These are phyloP conservation scores for Pangasianodon hypophthalmus DNA, from an alignment of 2,113 vertebrate genomes.

Conservation along the genomic window DNA sequence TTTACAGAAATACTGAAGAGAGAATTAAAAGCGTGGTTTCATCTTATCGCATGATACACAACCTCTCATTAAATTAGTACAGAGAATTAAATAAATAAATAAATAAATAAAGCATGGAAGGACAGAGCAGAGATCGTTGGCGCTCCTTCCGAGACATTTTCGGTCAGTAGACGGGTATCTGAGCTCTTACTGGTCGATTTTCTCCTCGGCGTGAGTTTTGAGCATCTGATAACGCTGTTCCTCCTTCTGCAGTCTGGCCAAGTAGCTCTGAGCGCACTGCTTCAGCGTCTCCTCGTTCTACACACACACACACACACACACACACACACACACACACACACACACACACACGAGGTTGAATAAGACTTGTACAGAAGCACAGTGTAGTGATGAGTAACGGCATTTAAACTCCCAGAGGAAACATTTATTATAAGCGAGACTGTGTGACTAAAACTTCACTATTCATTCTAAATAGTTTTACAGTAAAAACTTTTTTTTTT, in stretches of 20 bases:
- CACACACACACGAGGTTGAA: not conserved
- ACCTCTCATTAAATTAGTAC: not conserved
- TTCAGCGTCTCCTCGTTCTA: conserved; percentile 91
- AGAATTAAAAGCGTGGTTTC: not conserved
- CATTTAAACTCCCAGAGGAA: not conserved
- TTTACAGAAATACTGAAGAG: not conserved
- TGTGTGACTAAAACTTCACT: not conserved
- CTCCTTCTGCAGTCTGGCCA: conserved; percentile 80
- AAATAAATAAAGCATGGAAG: not conserved
- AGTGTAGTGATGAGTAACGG: not conserved
- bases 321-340: not conserved
- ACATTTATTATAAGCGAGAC: not conserved
- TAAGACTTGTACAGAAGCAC: not conserved
- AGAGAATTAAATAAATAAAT: not conserved
- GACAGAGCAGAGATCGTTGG: not conserved
- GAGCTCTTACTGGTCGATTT: conserved; percentile 78
- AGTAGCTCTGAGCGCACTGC: conserved; percentile 82
- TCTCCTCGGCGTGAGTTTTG: conserved; percentile 90
- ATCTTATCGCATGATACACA: not conserved
- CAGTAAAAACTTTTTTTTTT: no score
- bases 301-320: not conserved
- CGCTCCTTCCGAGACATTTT: no score
- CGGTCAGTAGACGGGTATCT: not conserved
- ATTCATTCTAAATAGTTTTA: not conserved
- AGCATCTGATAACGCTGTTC: conserved; percentile 87